Evolutionary conservation across 2,888 invertebrate genomes (phyloP).

Genomic region (Pammene fasciana): DNA sequence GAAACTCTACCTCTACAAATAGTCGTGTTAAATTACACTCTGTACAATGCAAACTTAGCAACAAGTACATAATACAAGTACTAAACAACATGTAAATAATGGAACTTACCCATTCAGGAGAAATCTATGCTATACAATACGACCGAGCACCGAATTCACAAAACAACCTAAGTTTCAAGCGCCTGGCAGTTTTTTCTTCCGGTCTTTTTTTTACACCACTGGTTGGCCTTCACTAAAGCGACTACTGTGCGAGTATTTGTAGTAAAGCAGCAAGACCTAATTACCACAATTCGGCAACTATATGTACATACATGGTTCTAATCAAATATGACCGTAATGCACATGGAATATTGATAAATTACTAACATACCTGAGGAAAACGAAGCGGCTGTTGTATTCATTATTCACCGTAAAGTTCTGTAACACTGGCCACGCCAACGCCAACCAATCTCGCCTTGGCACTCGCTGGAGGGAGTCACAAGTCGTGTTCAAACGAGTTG

Average conservation of each 20-base stretch:
- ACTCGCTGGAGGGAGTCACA: slow-evolving; percentile 2
- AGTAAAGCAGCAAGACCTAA: slow-evolving; percentile 27
- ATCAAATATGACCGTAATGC: slow-evolving; percentile 1
- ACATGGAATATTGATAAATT: slow-evolving; percentile 9
- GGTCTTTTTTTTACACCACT: slow-evolving; percentile 34
- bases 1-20: slow-evolving; percentile 11
- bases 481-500: slow-evolving; percentile 24
- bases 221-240: slow-evolving; percentile 37
- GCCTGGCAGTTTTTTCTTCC: slow-evolving; percentile 27
- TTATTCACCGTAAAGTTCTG: slow-evolving; percentile 44
- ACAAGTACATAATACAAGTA: too few species aligned
- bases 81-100: slow-evolving; percentile 9
- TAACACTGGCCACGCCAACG: too few species aligned
- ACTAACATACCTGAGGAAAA: slow-evolving; percentile 54
- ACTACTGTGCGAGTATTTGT: slow-evolving; percentile 40
- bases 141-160: slow-evolving; percentile 7
- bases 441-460: background rate
- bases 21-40: slow-evolving; percentile 4
- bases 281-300: slow-evolving; percentile 20
- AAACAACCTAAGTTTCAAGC: slow-evolving; percentile 21
- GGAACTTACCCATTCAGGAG: slow-evolving; percentile 18
- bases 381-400: slow-evolving; percentile 53
- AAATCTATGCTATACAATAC: background rate
- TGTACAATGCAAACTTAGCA: background rate
- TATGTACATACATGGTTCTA: background rate